These are phyloP conservation scores for Heliothis peltigera DNA, from an alignment of 2,888 invertebrate genomes.

Conservation along the genomic window DNA sequence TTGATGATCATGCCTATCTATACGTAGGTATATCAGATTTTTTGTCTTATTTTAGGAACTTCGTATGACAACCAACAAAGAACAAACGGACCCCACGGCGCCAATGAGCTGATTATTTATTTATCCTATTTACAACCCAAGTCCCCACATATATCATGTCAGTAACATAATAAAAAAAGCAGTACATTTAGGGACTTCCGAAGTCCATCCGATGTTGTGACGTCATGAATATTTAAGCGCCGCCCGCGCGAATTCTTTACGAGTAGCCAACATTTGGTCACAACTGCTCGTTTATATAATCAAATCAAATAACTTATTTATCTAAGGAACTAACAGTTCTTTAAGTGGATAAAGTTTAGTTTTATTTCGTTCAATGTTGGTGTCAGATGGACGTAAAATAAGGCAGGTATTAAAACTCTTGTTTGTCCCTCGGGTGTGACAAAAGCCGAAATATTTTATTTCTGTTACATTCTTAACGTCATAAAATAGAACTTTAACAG, in stretches of 20 bases:
- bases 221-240: constrained; percentile 50
- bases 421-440: background rate
- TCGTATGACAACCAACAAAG: constrained; percentile 4
- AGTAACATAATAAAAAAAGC: constrained; percentile 46
- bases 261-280: constrained; percentile 47
- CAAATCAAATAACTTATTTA: constrained; percentile 62
- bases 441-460: background rate
- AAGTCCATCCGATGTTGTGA: constrained; percentile 46
- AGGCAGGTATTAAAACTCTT: background rate
- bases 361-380: constrained; percentile 31
- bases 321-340: constrained; percentile 39
- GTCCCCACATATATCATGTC: constrained; percentile 33
- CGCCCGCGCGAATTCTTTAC: constrained; percentile 40
- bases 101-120: constrained; percentile 40
- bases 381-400: constrained; percentile 24
- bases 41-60: background rate
- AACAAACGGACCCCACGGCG: constrained; percentile 1
- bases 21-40: no score
- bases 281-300: constrained; percentile 44
- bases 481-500: background rate
- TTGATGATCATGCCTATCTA: no score
- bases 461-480: background rate
- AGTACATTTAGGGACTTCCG: constrained; percentile 37
- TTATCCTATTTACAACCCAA: constrained; percentile 15
- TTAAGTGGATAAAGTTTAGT: constrained; percentile 27